Evolutionary conservation across 2,888 invertebrate genomes (phyloP).

Genomic region (Campoplex nolae): DNA sequence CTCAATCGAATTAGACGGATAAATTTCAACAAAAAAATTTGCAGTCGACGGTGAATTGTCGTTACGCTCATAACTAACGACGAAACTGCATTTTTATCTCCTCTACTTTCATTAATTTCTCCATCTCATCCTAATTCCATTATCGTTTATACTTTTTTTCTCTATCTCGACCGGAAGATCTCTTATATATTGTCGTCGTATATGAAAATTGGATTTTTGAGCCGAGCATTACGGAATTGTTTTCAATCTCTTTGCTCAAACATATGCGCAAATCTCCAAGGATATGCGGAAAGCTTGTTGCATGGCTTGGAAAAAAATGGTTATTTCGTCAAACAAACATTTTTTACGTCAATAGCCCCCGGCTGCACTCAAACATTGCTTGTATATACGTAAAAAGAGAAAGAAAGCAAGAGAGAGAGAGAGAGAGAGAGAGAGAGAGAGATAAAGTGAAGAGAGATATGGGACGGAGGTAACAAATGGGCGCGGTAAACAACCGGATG

Average conservation of each 20-base stretch:
- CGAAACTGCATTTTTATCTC: too few relatives aligned
- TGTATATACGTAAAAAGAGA: not conserved
- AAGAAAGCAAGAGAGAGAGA: conserved; percentile 11
- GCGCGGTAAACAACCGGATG: conserved; percentile 23
- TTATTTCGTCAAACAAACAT: conserved; percentile 40
- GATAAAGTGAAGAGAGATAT: conserved; percentile 8
- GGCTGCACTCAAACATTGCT: not conserved
- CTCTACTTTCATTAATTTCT: not conserved
- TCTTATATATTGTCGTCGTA: not conserved
- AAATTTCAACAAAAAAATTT: not conserved
- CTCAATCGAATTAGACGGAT: not conserved
- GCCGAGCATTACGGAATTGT: not conserved
- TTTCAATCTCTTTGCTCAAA: conserved; percentile 6
- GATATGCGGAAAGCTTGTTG: conserved; percentile 3
- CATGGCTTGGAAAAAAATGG: conserved; percentile 19
- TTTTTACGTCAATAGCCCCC: conserved; percentile 24
- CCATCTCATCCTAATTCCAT: too few relatives aligned
- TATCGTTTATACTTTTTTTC: not conserved
- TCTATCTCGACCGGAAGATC: not conserved
- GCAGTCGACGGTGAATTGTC: not conserved
- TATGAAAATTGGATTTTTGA: not conserved
- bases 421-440: conserved; percentile 17
- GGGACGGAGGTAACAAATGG: conserved; percentile 19
- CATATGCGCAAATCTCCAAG: conserved; percentile 38
- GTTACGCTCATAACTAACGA: not conserved